Evolutionary conservation across 1,140 invertebrate species (phyloP).

Genomic region (Cepaea nemoralis): DNA sequence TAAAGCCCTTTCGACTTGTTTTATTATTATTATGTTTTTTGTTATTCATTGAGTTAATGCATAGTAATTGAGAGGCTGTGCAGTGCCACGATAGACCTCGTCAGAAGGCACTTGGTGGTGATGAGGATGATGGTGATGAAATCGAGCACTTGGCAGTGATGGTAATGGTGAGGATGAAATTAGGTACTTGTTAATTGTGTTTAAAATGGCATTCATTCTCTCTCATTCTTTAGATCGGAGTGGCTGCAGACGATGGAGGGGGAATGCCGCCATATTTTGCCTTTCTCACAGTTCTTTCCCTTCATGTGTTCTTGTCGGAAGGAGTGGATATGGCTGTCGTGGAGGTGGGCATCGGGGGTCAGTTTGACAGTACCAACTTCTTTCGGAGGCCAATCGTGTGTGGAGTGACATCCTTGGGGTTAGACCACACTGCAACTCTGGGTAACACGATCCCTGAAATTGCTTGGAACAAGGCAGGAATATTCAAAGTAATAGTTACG

Average conservation of each 20-base stretch:
- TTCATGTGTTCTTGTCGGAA: constrained; percentile 88
- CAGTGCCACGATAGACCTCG: no score
- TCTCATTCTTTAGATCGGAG: background rate
- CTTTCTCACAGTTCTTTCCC: constrained; percentile 92
- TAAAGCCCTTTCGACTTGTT: no score
- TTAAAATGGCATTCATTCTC: no score
- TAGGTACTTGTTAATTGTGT: no score
- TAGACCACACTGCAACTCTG: constrained; percentile 87
- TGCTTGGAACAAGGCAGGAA: constrained; percentile 95
- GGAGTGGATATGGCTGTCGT: constrained; percentile 91
- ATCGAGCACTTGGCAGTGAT: no score
- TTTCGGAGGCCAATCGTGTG: constrained; percentile 79
- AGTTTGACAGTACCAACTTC: constrained; percentile 94
- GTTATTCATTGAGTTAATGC: no score
- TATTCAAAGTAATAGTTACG: constrained; percentile 92
- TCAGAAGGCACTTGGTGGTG: no score
- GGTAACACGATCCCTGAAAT: constrained; percentile 89
- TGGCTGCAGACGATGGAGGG: constrained; percentile 3
- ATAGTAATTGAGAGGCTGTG: no score
- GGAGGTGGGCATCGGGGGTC: constrained; percentile 97
- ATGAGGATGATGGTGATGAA: no score
- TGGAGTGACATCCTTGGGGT: constrained; percentile 90
- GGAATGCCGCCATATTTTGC: constrained; percentile 93
- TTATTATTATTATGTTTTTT: no score
- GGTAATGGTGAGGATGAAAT: no score